Conservation (phyloP, 2,888 invertebrate species). For the Pyralis farinalis region DNA sequence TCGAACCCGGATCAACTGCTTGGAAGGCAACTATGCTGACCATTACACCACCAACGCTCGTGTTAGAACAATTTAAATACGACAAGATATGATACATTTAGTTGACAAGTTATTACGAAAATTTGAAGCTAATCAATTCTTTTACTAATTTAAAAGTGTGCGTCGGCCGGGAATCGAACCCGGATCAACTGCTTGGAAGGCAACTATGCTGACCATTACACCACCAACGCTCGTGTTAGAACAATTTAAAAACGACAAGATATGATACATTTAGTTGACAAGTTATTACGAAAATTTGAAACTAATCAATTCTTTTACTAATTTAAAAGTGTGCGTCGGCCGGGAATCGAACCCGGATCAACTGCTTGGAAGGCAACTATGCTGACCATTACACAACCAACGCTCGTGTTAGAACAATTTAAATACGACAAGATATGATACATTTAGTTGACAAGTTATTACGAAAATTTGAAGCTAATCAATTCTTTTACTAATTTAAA, state of each 20-base stretch:
- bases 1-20: slow-evolving; percentile 82
- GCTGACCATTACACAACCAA: slow-evolving; percentile 81
- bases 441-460: no score
- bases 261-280: no score
- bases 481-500: slow-evolving; percentile 22
- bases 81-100: no score
- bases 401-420: no score
- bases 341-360: slow-evolving; percentile 81
- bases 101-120: no score
- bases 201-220: slow-evolving; percentile 82
- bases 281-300: no score
- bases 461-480: background rate
- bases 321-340: slow-evolving; percentile 63
- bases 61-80: no score
- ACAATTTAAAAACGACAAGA: no score
- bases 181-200: slow-evolving; percentile 82
- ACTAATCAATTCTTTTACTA: background rate
- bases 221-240: slow-evolving; percentile 77
- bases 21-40: slow-evolving; percentile 81
- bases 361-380: slow-evolving; percentile 82
- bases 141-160: slow-evolving; percentile 38
- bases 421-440: no score
- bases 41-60: slow-evolving; percentile 80
- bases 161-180: slow-evolving; percentile 80
- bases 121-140: background rate